Percentiles rank a stretch among this genome's conserved stretches.
phyloP scores from a whole-genome alignment of 2,797 vertebrate genomes.

The Aeoliscus strigatus region DNA sequence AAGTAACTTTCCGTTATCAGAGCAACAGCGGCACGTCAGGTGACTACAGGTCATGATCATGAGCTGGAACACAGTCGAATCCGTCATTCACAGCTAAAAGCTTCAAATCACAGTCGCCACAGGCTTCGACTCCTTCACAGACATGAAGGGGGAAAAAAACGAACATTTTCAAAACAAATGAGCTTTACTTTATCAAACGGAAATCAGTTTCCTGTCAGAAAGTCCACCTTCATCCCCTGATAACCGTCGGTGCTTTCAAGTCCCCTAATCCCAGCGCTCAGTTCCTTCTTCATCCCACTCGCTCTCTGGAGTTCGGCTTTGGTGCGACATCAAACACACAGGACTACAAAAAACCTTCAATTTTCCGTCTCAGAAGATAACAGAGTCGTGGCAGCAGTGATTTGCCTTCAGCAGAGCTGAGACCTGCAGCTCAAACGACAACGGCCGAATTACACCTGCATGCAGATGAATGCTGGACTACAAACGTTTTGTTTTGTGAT shows the following conservation, averaged over 20 bases:
- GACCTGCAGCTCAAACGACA: conserved; percentile 29
- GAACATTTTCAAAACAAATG: conserved; percentile 8
- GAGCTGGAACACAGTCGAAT: conserved; percentile 8
- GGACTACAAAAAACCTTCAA: conserved; percentile 32
- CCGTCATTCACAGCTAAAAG: conserved; percentile 3
- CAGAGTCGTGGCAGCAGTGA: conserved; percentile 43
- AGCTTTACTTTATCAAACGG: conserved; percentile 3
- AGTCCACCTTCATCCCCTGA: conserved; percentile 39
- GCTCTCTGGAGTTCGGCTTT: conserved; percentile 36
- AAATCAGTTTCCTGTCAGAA: conserved; percentile 41
- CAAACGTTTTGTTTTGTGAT: too few relatives aligned
- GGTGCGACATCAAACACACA: conserved; percentile 55
- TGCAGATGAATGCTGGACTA: not conserved
- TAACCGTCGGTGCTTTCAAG: conserved; percentile 49
- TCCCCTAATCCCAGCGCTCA: conserved; percentile 40
- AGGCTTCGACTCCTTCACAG: conserved; percentile 6
- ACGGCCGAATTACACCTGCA: conserved; percentile 31
- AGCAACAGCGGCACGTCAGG: conserved; percentile 42
- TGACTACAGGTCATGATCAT: conserved; percentile 23
- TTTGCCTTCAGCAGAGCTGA: conserved; percentile 31
- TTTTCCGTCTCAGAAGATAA: conserved; percentile 46
- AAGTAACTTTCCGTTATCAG: conserved; percentile 7
- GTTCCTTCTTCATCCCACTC: conserved; percentile 42
- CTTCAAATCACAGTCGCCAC: conserved; percentile 4
- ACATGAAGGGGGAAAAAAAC: not conserved